Evolutionary conservation across 1,140 invertebrate species (phyloP), one percentile per base, ranked within the genome.

Genomic region (Pogonognathellus flavescens): DNA sequence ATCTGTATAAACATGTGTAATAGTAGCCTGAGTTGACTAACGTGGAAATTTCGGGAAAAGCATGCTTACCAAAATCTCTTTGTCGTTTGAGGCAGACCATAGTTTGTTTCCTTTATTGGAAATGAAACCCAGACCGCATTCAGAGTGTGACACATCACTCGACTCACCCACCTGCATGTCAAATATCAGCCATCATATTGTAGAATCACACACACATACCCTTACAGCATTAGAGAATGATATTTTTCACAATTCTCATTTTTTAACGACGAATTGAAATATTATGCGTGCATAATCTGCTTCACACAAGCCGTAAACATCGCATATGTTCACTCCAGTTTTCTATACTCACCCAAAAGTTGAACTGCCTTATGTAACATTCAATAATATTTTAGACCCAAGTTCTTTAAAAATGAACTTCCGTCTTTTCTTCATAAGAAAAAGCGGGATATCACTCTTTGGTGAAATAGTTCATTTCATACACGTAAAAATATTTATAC

Each of bases 41-140:
- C 22, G 25, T 20, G 62, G 25, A 83, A 86, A 87, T 85, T 85
- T 87, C 25, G 60, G 76, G 80, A 84, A 84, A 76, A 81, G 50
- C 18, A 55, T 85, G 86, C 88, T 88, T 88, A 88, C 88, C 88
- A 88, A 86, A 80, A 88, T 86, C 80, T 88, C 86, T 85, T 88
- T 88, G 82, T 88, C 88, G 55, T 82, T 55, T 11, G 87, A 76
- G 84, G 82, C 84, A 76, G 60, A 76, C 84, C 84, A 87, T 55
- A 88, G 82, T 86, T 88, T 88, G 82, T 80, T 84, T 80, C 84
- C 85, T 72, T 88, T 88, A 84, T 62, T 83, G 83, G 87, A 88
- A 70, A 88, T 84, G 84, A 88, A 88, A 84, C 84, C 85, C 25
- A 88, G 85, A 83, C 80, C 84, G 50, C 80, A 80, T 72, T 86